Evolutionary conservation across 2,113 vertebrate species (phyloP), one percentile per base, ranked within the genome.

Genomic region (zebrafish (Danio rerio)): DNA sequence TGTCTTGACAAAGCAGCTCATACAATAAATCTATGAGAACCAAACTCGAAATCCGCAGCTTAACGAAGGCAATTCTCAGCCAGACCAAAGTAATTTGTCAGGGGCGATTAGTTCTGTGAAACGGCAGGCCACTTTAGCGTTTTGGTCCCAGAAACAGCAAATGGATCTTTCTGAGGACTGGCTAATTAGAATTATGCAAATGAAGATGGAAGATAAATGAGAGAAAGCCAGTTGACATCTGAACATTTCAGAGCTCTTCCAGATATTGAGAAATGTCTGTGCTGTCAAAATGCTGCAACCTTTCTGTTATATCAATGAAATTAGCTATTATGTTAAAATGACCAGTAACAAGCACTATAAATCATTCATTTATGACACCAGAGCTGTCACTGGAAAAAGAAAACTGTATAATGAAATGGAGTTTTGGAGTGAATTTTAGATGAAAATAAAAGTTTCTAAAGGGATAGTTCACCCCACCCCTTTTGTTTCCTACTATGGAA

Each of bases 131-230:
- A 66, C 84, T 88, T 89, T 87, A 86, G 71, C 80, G 55, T 83
- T 82, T 88, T 86, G 85, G 55, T 69, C 78, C 74, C 86, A 85
- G 84, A 84, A 83, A 87, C 74, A 53, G 69, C 80, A 88, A 88
- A 85, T 85, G 84, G 80, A 42, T 78, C 75, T 83, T 84, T 88
- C 70, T 86, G 83, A 91, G 8, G 16, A 88, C 84, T 70, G 52
- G 84, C 89, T 89, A 88, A 91, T 92, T 90, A 86, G 61, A 89
- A 91, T 90, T 89, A 92, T 92, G 91, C 85, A 89, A 91, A 92
- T 87, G 40, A 5, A 10, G 31, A 43, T 66, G 75, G 84, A 82
- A 73, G 83, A 88, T 83, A 83, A 86, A 85, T 65, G 80, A 52
- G 74, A 65, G 80, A 73, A 75, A 86, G 69, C 62, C 82, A n/a